Conservation (phyloP, 2,888 invertebrate species). For the Himalopsyche kuldschensis region DNA sequence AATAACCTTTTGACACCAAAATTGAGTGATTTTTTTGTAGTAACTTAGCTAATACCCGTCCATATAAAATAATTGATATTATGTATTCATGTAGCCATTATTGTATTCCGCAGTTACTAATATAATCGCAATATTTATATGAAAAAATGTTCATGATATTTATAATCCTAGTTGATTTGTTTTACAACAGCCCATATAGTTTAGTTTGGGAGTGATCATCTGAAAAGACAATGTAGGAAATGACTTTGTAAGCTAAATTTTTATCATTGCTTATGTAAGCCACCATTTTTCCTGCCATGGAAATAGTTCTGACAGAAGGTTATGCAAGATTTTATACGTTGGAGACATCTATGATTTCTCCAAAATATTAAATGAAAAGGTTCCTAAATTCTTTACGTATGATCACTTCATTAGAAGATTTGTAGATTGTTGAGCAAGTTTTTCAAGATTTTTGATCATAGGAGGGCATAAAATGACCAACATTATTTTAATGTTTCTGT, state of each 20-base stretch:
- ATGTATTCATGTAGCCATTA: conserved; percentile 5
- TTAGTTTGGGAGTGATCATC: neutral
- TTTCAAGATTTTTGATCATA: neutral
- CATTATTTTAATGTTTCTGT: conserved; percentile 19
- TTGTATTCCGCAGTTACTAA: conserved; percentile 2
- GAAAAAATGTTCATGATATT: neutral
- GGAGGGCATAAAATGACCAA: conserved; percentile 22
- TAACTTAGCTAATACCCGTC: conserved; percentile 31
- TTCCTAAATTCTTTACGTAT: neutral
- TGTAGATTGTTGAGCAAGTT: neutral
- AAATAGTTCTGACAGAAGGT: too few species aligned
- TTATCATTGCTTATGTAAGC: neutral
- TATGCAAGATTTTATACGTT: too few species aligned
- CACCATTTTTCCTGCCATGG: too few species aligned
- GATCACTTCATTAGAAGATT: neutral
- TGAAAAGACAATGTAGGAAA: neutral
- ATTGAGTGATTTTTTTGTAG: conserved; percentile 32
- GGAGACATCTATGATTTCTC: neutral
- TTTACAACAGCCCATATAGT: neutral
- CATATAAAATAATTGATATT: conserved; percentile 18
- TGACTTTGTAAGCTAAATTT: neutral
- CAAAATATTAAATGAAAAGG: neutral
- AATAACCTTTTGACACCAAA: conserved; percentile 31
- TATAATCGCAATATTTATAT: conserved; percentile 3
- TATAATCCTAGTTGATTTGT: neutral